These are phyloP conservation scores for Amiota mariae DNA, from an alignment of 2,888 invertebrate species.

Conservation along the genomic window DNA sequence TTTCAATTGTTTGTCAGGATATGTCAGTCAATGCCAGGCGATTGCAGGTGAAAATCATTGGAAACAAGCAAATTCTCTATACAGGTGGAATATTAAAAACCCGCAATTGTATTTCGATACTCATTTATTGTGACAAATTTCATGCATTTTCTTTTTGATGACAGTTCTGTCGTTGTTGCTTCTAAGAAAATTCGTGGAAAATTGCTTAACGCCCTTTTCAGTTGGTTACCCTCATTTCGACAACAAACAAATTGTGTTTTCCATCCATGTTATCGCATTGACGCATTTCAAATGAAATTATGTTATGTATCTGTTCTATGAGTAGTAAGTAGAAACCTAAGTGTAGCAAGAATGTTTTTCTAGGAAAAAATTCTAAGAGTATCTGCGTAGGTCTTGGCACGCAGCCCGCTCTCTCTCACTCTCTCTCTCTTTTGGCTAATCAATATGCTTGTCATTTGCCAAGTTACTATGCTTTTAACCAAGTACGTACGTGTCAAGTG, in stretches of 20 bases:
- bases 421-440: no score
- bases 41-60: conserved; percentile 7
- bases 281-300: no score
- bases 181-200: conserved; percentile 10
- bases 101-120: conserved; percentile 27
- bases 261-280: no score
- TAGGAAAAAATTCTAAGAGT: not conserved
- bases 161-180: not conserved
- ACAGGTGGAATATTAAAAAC: conserved; percentile 5
- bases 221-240: not conserved
- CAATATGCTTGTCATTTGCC: conserved; percentile 65
- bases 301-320: no score
- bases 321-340: conserved; percentile 12
- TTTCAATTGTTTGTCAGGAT: conserved; percentile 39
- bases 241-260: no score
- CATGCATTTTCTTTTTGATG: conserved; percentile 18
- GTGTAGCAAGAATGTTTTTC: conserved; percentile 33
- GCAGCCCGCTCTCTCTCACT: conserved; percentile 34
- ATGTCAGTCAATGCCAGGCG: conserved; percentile 46
- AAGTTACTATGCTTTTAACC: conserved; percentile 63
- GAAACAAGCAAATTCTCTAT: not conserved
- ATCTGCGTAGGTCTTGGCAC: conserved; percentile 38
- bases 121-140: conserved; percentile 22
- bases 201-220: conserved; percentile 13
- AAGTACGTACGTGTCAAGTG: conserved; percentile 66